Conservation (phyloP, 1,140 invertebrate genomes). For the Littorina saxatilis region DNA sequence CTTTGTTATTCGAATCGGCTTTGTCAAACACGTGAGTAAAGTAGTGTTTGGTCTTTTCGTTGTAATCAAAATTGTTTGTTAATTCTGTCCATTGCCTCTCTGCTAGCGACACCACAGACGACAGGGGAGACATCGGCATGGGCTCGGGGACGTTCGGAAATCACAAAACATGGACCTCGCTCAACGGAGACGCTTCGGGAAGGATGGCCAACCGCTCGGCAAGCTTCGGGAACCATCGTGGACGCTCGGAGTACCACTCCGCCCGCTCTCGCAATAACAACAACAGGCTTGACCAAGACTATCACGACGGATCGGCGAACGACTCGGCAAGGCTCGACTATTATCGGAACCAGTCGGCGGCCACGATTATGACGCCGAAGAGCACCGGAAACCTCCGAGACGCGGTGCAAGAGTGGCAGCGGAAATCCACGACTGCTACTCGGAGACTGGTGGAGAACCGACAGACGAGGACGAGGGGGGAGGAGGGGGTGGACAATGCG, state of each 20-base stretch:
- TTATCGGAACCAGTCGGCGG: conserved; percentile 2
- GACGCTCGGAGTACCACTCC: neutral
- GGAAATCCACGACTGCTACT: neutral
- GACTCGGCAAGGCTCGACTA: neutral
- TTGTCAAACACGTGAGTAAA: too few species aligned
- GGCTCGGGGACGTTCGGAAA: neutral
- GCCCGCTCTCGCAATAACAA: neutral
- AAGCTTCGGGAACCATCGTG: neutral
- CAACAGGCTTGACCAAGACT: neutral
- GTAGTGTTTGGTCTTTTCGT: too few species aligned
- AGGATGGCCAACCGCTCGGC: neutral
- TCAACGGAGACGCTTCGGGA: neutral
- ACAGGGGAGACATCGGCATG: conserved; percentile 5
- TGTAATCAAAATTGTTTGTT: too few species aligned
- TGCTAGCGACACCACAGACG: conserved; percentile 1
- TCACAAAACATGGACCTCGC: neutral
- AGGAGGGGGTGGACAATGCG: neutral
- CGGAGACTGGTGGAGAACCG: neutral
- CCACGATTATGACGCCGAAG: neutral
- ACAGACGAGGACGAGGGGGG: neutral
- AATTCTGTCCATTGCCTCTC: too few species aligned
- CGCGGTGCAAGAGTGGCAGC: conserved; percentile 8
- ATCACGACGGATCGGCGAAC: neutral
- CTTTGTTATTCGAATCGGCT: too few species aligned
- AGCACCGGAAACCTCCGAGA: conserved; percentile 14